These are phyloP conservation scores for Anguilla anguilla DNA, from an alignment of 2,797 vertebrate genomes.

Conservation along the genomic window DNA sequence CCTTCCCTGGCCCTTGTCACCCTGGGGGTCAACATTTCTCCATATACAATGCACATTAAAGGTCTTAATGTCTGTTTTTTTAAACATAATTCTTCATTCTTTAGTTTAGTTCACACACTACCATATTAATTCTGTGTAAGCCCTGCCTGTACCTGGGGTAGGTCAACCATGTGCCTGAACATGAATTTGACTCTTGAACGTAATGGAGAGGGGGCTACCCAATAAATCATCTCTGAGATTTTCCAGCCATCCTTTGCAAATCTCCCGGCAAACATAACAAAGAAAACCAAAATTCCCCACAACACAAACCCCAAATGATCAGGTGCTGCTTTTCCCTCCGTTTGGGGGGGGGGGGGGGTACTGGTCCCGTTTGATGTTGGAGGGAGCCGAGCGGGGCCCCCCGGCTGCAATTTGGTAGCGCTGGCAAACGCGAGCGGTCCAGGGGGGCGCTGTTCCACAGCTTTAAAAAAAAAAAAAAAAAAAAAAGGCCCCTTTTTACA, in stretches of 20 bases:
- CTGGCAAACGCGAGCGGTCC: slow-evolving; percentile 45
- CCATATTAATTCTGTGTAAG: background rate
- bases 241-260: background rate
- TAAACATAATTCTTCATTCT: background rate
- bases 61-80: background rate
- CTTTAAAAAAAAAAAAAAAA: slow-evolving; percentile 47
- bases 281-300: background rate
- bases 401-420: slow-evolving; percentile 11
- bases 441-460: slow-evolving; percentile 23
- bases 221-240: background rate
- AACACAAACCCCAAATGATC: slow-evolving; percentile 16
- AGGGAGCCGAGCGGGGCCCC: slow-evolving; percentile 26
- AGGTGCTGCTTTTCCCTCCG: background rate
- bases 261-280: background rate
- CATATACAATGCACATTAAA: background rate
- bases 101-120: background rate
- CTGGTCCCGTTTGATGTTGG: slow-evolving; percentile 35
- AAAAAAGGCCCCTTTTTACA: slow-evolving; percentile 55
- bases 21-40: background rate
- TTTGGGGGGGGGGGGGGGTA: background rate
- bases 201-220: background rate
- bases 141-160: background rate
- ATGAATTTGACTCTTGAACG: slow-evolving; percentile 2
- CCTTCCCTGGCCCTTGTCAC: background rate
- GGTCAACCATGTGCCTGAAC: background rate